Evolutionary conservation across 2,888 invertebrate genomes (phyloP).

Genomic region (Andrena praecox): DNA sequence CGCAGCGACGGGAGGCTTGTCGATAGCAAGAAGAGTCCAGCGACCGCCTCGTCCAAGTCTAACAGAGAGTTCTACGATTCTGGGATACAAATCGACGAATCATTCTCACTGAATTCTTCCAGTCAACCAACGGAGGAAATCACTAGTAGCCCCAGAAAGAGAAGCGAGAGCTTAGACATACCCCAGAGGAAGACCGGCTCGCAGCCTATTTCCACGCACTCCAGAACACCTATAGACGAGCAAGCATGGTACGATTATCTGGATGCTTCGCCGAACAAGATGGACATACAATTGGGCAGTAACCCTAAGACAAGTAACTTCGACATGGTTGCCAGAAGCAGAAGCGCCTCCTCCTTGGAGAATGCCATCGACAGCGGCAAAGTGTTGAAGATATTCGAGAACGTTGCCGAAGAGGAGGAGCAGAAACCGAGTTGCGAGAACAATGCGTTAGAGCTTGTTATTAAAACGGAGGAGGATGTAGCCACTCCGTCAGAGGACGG

Average conservation of each 20-base stretch:
- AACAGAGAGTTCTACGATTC: constrained; percentile 72
- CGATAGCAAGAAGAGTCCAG: not conserved
- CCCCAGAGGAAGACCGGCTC: constrained; percentile 72
- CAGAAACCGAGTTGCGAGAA: constrained; percentile 64
- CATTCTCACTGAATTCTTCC: constrained; percentile 64
- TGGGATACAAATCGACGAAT: constrained; percentile 76
- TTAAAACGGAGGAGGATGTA: constrained; percentile 4
- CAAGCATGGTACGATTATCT: constrained; percentile 72
- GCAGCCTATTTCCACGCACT: constrained; percentile 62
- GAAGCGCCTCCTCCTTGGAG: constrained; percentile 32
- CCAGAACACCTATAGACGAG: constrained; percentile 21
- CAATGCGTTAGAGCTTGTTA: constrained; percentile 65
- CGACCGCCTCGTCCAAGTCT: constrained; percentile 58
- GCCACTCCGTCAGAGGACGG: constrained; percentile 16
- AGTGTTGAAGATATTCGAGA: constrained; percentile 50
- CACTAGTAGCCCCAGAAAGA: constrained; percentile 73
- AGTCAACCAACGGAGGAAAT: constrained; percentile 60
- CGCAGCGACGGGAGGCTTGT: constrained; percentile 37
- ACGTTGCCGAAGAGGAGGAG: constrained; percentile 59
- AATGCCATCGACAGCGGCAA: constrained; percentile 12
- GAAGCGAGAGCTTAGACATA: constrained; percentile 78
- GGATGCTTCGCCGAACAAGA: constrained; percentile 62
- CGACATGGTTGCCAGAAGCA: constrained; percentile 71
- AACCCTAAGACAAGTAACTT: constrained; percentile 75
- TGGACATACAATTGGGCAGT: constrained; percentile 74